Evolutionary conservation across 2,113 vertebrate genomes (phyloP), one percentile per base, ranked within the genome.

Genomic region (Anas platyrhynchos): DNA sequence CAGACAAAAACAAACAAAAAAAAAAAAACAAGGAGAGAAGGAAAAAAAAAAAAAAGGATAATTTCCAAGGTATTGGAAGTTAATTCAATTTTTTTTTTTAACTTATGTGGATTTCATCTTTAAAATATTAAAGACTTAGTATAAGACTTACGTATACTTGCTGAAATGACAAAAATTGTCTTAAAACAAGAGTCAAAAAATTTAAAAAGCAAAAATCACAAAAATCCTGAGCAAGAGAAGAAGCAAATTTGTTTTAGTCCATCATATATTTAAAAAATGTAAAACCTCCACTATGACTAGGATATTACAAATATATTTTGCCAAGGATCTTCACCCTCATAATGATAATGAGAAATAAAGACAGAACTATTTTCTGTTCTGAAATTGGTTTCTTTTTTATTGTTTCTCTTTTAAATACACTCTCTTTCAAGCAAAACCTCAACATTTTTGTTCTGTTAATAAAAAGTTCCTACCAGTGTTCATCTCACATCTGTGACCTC

Each of bases 401-500:
- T 59, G 62, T 69, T 76, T 63, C 62, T 69, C 4, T 38, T 83
- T 73, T 78, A n/a, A 62, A 62, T n/a, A 13, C 25, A 68, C 71
- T 83, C 17, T 32, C 36, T 93, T 93, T 92, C 74, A 90, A 76
- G 69, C 80, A 59, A 87, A 96, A 91, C 90, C 48, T 72, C 54
- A 27, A 73, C 63, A 44, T 38, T 94, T 91, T 77, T 79, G 54
- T 91, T 83, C 50, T 80, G 44, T 85, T 83, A 71, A n/a, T 91
- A 79, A 79, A 55, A 59, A 83, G 13, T 67, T 48, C 14, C 25
- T 58, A 41, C n/a, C 56, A 73, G 44, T 14, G 11, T 18, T 16
- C 43, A 14, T 74, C 29, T 83, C 43, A 62, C 9, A 1, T 58
- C 71, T 84, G 66, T 88, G 56, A 81, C 88, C 56, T 86, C 84